Evolutionary conservation across 2,113 vertebrate species (phyloP), one percentile per base, ranked within the genome.

Genomic region (Oreochromis spilurus): DNA sequence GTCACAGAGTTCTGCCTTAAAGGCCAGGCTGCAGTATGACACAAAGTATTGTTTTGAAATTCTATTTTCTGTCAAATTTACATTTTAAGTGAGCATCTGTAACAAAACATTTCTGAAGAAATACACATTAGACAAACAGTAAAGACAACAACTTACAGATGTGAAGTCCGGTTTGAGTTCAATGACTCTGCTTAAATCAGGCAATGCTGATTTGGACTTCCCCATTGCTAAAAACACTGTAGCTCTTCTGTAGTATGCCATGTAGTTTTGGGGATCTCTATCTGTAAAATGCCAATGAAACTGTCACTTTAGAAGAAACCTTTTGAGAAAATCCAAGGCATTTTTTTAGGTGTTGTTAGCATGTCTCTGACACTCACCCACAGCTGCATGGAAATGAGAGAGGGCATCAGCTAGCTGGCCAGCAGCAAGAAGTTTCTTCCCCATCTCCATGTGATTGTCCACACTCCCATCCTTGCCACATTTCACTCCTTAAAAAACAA

Each of bases 161-260:
- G 98, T 99, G 93, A 99, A 99, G 93, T 99, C 99, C 88, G 98
- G 97, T 95, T 99, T 99, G 90, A 99, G 96, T 89, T 99, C 98
- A 92, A 99, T 98, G 89, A 99, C 98, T 97, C 95, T 98, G 95
- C 97, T 99, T 88, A 99, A 93, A 89, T 99, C 99, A 1, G 97
- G 98, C 90, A 99, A 96, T 21, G 99, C 99, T 54, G 99, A 98
- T 95, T 99, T 99, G 7, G 98, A 99, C 93, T 99, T 99, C 62
- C 99, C 99, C 98, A 98, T 98, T 26, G 99, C 99, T 54, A 99
- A 96, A 88, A 97, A 99, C 29, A 99, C 98, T 12, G 99, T 99
- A 38, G 99, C 99, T 97, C 99, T 98, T 95, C 98, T 96, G 94
- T 99, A 99, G 94, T 97, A 99, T 12, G 98, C 97, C 95, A 99